Conservation (phyloP, 2,888 invertebrate species). For the Amaurobius ferox region DNA sequence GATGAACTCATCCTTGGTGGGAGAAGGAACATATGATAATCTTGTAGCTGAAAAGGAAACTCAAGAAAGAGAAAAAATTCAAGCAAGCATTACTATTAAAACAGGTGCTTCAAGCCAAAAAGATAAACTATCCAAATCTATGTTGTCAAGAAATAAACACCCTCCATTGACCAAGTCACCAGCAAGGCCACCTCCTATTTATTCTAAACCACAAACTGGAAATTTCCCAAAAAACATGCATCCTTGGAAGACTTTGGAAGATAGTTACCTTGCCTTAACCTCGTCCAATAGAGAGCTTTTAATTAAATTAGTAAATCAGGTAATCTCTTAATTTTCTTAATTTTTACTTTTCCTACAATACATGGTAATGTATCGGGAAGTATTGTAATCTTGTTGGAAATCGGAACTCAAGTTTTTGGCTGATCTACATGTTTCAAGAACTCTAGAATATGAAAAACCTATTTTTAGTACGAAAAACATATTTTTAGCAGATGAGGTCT, state of each 20-base stretch:
- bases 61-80: background rate
- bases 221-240: constrained; percentile 38
- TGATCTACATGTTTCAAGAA: too few relatives aligned
- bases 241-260: constrained; percentile 83
- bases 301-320: constrained; percentile 92
- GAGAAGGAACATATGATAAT: background rate
- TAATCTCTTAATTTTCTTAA: too few relatives aligned
- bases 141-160: constrained; percentile 34
- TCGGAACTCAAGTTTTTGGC: too few relatives aligned
- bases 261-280: constrained; percentile 92
- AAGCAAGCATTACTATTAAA: background rate
- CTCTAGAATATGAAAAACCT: too few relatives aligned
- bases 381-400: too few relatives aligned
- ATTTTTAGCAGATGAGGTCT: too few relatives aligned
- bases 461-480: too few relatives aligned
- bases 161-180: constrained; percentile 62
- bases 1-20: too few relatives aligned
- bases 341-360: too few relatives aligned
- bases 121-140: background rate
- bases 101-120: background rate
- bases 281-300: constrained; percentile 93
- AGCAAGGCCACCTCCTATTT: constrained; percentile 61
- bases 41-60: background rate
- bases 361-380: too few relatives aligned
- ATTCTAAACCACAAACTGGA: constrained; percentile 43